These are phyloP conservation scores for Copidosoma aretas DNA, from an alignment of 2,888 invertebrate genomes.

Conservation along the genomic window DNA sequence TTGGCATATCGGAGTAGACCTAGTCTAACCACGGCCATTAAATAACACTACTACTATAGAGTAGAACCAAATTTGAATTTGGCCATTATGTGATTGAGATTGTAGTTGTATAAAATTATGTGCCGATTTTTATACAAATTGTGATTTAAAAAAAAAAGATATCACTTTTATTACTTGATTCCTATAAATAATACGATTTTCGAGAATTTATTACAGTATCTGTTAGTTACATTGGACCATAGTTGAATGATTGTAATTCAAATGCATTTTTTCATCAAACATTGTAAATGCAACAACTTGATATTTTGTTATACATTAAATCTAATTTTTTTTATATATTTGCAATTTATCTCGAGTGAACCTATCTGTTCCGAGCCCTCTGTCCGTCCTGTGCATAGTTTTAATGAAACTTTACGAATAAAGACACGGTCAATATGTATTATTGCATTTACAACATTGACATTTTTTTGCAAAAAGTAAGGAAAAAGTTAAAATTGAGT, in stretches of 20 bases:
- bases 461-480: constrained; percentile 17
- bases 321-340: too few relatives aligned
- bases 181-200: constrained; percentile 14
- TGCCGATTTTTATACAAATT: too few relatives aligned
- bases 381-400: constrained; percentile 32
- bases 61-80: too few relatives aligned
- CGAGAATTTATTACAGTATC: constrained; percentile 30
- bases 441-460: constrained; percentile 19
- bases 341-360: constrained; percentile 6
- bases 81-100: too few relatives aligned
- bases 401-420: constrained; percentile 12
- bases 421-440: constrained; percentile 16
- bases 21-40: too few relatives aligned
- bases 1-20: too few relatives aligned
- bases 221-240: constrained; percentile 28
- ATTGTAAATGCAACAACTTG: neutral
- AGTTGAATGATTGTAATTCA: constrained; percentile 17
- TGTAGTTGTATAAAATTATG: too few relatives aligned
- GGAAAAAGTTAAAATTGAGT: neutral
- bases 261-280: constrained; percentile 28
- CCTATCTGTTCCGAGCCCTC: constrained; percentile 27
- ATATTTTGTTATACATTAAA: constrained; percentile 3
- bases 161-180: constrained; percentile 2
- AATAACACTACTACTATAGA: too few relatives aligned
- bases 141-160: too few relatives aligned